Conservation (phyloP, 2,797 vertebrate genomes). For the Myotis vivesi region DNA sequence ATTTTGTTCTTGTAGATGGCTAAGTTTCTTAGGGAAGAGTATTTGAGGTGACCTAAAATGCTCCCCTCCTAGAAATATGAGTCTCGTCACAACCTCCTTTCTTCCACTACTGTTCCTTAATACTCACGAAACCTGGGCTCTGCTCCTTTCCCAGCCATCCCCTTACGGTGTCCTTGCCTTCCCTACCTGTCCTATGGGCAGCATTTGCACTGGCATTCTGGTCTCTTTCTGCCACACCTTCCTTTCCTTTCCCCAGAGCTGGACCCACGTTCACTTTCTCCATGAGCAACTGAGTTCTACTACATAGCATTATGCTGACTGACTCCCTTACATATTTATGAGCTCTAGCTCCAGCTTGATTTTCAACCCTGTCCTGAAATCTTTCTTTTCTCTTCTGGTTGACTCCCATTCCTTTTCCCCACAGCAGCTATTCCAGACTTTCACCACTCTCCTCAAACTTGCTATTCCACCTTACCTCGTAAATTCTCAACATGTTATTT, state of each 20-base stretch:
- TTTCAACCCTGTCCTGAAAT: neutral
- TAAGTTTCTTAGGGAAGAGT: neutral
- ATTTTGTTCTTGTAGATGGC: neutral
- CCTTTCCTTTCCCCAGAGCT: neutral
- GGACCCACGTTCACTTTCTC: neutral
- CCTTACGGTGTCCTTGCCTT: neutral
- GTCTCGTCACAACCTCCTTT: neutral
- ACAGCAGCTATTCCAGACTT: conserved; percentile 30
- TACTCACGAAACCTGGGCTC: neutral
- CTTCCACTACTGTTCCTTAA: neutral
- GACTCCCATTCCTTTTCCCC: neutral
- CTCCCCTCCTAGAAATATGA: neutral
- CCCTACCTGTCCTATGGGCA: neutral
- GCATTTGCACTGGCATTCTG: neutral
- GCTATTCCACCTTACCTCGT: neutral
- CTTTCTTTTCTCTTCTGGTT: neutral
- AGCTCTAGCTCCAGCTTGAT: neutral
- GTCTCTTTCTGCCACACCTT: neutral
- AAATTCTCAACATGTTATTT: neutral
- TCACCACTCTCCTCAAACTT: neutral
- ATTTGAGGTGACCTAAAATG: conserved; percentile 14
- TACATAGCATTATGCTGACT: neutral
- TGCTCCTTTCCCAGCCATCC: neutral
- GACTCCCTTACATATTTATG: neutral
- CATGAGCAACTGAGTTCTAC: neutral